Base-by-base conservation (phyloP, 2,113 vertebrate species). In the Chaetura pelagica region DNA sequence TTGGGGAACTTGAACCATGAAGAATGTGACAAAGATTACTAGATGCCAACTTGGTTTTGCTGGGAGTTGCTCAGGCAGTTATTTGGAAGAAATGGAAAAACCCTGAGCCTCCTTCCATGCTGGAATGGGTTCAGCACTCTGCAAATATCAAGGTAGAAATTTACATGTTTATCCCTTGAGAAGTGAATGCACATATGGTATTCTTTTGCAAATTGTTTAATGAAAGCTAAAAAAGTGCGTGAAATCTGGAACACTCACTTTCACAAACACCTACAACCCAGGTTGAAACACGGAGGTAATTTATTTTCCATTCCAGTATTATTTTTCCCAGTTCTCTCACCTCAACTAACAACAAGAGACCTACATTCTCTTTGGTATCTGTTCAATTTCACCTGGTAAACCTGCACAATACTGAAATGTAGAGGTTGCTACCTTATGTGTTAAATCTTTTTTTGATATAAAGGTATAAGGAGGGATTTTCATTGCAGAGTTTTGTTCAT, bases 181-280 rank as follows among this genome's bases (percentile, higher is more conserved):
- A 93, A 90, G 49, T 26, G 66, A 82, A 42, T 74, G 51, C 63
- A 66, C 93, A 95, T 89, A 85, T 80, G 82, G 63, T 85, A 84
- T 94, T 84, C 77, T 93, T 94, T 79, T 83, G 62, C 69, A 85
- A 84, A 94, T 95, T 93, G 85, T 91, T 96, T 90, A 91, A 91
- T 95, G 91, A 96, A 90, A 94, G 42, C 87, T 89, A 63, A 69
- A 89, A 94, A 93, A 95, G 42, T 59, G 62, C 42, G 57, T 74
- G 91, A 94, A 83, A 87, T 80, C 62, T 55, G 59, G 75, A 97
- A 94, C 91, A 54, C 78, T 91, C 71, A 77, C 87, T 96, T 94
- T 82, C 38, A 29, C 91, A 81, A 87, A 76, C 71, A 95, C 67
- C 78, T 87, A 93, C 58, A 19, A 66, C 16, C 21, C 71, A 83